These are phyloP conservation scores for Drosophila punjabiensis DNA, from an alignment of 1,140 invertebrate genomes.

Conservation along the genomic window DNA sequence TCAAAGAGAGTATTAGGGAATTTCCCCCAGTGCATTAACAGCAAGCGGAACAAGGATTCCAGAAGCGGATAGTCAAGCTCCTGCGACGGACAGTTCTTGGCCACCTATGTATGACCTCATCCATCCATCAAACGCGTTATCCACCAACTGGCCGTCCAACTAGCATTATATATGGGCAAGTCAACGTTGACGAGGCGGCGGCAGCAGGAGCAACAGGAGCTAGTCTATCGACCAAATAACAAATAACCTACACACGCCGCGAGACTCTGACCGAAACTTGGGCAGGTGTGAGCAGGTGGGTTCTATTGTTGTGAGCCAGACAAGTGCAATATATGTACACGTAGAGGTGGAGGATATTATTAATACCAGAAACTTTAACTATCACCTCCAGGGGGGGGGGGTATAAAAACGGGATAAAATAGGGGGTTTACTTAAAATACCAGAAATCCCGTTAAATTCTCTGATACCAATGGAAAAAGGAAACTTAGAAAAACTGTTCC, in stretches of 20 bases:
- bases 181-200: constrained; percentile 37
- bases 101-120: constrained; percentile 49
- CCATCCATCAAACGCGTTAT: constrained; percentile 42
- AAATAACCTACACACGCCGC: constrained; percentile 21
- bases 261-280: constrained; percentile 6
- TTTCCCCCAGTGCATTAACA: not conserved
- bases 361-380: not conserved
- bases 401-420: not conserved
- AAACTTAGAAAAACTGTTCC: no score
- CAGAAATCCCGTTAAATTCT: not conserved
- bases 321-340: constrained; percentile 11
- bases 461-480: no score
- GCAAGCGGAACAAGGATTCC: not conserved
- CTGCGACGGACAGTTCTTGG: not conserved
- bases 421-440: not conserved
- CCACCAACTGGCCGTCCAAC: constrained; percentile 34
- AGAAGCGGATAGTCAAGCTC: not conserved
- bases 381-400: not conserved
- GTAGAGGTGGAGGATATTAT: not conserved
- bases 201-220: constrained; percentile 39
- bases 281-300: constrained; percentile 1
- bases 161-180: constrained; percentile 48
- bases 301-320: not conserved
- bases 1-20: not conserved
- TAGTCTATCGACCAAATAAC: constrained; percentile 72